These are phyloP conservation scores for Talpa occidentalis DNA, from an alignment of 2,113 vertebrate species.

Conservation along the genomic window DNA sequence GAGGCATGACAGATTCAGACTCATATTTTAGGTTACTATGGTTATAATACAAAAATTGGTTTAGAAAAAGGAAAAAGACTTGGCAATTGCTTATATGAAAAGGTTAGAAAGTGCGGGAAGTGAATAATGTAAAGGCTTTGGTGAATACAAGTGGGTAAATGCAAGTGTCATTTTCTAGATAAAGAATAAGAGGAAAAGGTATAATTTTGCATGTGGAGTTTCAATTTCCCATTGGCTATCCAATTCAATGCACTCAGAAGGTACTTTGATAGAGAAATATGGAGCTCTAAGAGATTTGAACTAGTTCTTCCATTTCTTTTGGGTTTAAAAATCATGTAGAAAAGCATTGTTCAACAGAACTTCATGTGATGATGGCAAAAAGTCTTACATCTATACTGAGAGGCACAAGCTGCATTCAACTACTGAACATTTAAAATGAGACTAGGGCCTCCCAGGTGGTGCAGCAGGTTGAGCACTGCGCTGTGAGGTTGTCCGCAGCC, in stretches of 20 bases:
- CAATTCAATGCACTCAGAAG: not conserved
- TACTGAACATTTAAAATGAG: not conserved
- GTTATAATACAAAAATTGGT: not conserved
- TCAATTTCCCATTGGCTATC: not conserved
- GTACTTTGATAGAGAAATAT: not conserved
- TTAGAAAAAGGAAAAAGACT: not conserved
- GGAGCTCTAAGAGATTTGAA: not conserved
- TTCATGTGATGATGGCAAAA: not conserved
- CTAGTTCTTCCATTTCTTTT: not conserved
- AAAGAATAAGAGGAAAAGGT: not conserved
- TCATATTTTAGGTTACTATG: not conserved
- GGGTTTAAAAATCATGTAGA: not conserved
- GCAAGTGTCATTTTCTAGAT: not conserved
- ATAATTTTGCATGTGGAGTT: not conserved
- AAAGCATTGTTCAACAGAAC: not conserved
- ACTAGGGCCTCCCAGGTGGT: too few species aligned
- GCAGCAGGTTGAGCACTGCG: too few species aligned
- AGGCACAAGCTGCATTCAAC: not conserved
- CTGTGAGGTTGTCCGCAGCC: too few species aligned
- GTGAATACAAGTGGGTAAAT: not conserved
- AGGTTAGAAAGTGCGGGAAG: not conserved
- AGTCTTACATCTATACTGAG: not conserved
- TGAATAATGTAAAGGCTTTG: not conserved
- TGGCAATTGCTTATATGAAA: not conserved
- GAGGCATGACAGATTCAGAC: not conserved